Percentiles rank a stretch among this genome's conserved stretches.
These are phyloP conservation scores for Eubasilissa regina DNA, from an alignment of 1,140 invertebrate species.

Conservation along the genomic window DNA sequence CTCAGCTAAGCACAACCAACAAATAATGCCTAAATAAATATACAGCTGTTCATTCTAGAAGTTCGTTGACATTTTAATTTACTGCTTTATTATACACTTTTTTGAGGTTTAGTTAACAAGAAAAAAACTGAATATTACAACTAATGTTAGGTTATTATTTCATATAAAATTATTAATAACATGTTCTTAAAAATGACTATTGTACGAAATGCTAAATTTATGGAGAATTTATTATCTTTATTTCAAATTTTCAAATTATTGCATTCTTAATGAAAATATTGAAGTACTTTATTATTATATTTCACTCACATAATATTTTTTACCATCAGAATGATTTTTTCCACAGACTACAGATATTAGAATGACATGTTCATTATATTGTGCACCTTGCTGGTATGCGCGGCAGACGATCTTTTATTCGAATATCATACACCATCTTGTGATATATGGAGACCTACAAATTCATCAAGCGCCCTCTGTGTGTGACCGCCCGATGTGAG, in stretches of 20 bases:
- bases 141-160: too few relatives aligned
- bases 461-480: slow-evolving; percentile 2
- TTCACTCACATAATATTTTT: too few relatives aligned
- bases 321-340: not conserved
- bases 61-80: slow-evolving; percentile 35
- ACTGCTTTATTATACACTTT: slow-evolving; percentile 16
- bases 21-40: slow-evolving; percentile 26
- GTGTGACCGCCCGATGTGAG: slow-evolving; percentile 34
- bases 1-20: slow-evolving; percentile 29
- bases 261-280: too few relatives aligned
- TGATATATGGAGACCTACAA: not conserved
- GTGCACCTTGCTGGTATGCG: not conserved
- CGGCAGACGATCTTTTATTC: slow-evolving; percentile 9
- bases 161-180: too few relatives aligned
- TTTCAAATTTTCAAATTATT: too few relatives aligned
- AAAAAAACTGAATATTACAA: too few relatives aligned
- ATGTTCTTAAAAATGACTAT: too few relatives aligned
- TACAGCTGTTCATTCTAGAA: slow-evolving; percentile 20
- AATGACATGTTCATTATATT: slow-evolving; percentile 26
- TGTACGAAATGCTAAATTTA: too few relatives aligned
- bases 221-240: too few relatives aligned
- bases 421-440: slow-evolving; percentile 3
- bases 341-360: not conserved
- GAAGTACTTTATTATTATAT: too few relatives aligned
- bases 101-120: not conserved